Conservation (phyloP, 2,888 invertebrate species). For the Leptarthrus brevirostris region DNA sequence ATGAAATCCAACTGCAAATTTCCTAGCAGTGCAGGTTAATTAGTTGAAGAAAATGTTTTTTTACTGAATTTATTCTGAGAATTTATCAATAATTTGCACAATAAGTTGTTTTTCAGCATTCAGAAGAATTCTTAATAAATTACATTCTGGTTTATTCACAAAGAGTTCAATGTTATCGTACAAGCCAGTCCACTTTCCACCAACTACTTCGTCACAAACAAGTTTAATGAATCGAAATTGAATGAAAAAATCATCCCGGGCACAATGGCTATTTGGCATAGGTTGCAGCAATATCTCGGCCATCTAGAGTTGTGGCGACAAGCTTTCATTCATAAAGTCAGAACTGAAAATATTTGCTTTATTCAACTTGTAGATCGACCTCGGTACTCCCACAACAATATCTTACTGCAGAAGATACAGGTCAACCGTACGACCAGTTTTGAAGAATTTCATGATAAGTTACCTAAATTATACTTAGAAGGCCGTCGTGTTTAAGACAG, state of each 20-base stretch:
- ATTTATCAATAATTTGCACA: background rate
- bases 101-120: background rate
- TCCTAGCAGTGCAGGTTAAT: too few species aligned
- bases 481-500: too few species aligned
- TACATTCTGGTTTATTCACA: background rate
- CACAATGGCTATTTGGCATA: too few species aligned
- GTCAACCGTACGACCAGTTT: slow-evolving; percentile 6
- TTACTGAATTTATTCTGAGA: slow-evolving; percentile 18
- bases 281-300: background rate
- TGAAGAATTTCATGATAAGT: background rate
- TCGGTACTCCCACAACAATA: slow-evolving; percentile 19
- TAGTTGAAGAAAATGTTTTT: too few species aligned
- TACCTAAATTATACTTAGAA: too few species aligned
- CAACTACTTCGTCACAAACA: background rate
- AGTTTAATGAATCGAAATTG: too few species aligned
- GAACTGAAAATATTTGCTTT: background rate
- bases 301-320: background rate
- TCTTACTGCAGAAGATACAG: background rate
- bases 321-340: slow-evolving; percentile 27
- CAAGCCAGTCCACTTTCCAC: background rate
- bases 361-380: background rate
- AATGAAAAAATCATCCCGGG: too few species aligned
- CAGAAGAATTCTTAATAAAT: slow-evolving; percentile 1
- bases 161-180: slow-evolving; percentile 20
- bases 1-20: too few species aligned